Base-by-base conservation (phyloP, 2,888 invertebrate species). In the Cacoxenus indagator region DNA sequence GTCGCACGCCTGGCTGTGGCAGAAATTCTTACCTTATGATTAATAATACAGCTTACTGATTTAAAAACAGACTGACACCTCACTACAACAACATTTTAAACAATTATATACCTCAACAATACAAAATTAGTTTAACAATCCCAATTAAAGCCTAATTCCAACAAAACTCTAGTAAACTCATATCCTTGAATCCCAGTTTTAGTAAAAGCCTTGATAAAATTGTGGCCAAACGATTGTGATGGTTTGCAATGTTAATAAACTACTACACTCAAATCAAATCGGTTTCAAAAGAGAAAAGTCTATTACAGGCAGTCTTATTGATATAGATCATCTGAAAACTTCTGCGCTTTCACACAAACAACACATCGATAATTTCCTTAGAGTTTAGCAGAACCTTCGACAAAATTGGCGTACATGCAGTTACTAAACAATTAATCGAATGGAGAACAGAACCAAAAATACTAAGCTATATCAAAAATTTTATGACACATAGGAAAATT, bases 401-500 rank as follows among this genome's bases (percentile, higher is more conserved):
- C 24, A 51, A 48, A 65, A 19, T 66, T 4, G 57, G 43, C 8
- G 11, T 9, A 11, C 43, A 66, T 27, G 11, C 43, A 27, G 17
- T 2, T 24, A 22, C 17, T 46, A 14, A 46, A 14, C 17, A 51
- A 51, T 45, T 51, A 26, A 51, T 6, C 4, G 17, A 29, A 51
- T 65, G 64, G 48, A 37, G 17, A 27, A 26, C 17, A 14, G 66
- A 26, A 9, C 45, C 57, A 1, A 66, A 57, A 66, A 66, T 66
- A 45, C 2, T 43, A 17, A 57, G 45, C 24, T 57, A 66, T 19
- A 45, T 57, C 14, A 66, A 57, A 57, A 57, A 66, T 27, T 59
- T 24, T 19, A 57, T 66, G 26, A 66, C 45, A 6, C 17, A 66
- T 14, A 55, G 66, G 11, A 43, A 57, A 57, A 45, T 45, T 26